Evolutionary conservation across 2,888 invertebrate genomes (phyloP).

Genomic region (Seladonia tumulorum): DNA sequence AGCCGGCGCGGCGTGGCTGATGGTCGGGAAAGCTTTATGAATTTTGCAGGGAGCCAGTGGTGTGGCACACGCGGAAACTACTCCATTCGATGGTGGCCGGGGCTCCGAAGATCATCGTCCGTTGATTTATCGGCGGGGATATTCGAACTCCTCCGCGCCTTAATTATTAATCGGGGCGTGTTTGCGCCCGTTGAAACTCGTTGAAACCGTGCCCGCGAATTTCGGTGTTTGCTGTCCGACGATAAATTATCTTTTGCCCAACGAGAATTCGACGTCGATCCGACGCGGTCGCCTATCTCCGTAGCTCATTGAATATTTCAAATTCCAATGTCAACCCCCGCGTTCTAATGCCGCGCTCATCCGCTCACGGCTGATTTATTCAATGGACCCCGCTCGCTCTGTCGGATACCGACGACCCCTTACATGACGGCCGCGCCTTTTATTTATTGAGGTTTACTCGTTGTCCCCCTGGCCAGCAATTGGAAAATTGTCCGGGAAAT

Average conservation of each 20-base stretch:
- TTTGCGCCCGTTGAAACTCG: conserved; percentile 11
- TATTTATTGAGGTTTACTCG: conserved; percentile 11
- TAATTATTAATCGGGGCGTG: conserved; percentile 50
- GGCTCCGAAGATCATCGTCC: conserved; percentile 12
- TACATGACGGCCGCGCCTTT: neutral
- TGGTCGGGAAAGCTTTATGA: conserved; percentile 5
- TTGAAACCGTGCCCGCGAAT: conserved; percentile 28
- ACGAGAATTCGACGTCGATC: conserved; percentile 41
- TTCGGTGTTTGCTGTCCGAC: conserved; percentile 39
- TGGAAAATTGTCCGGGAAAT: conserved; percentile 7
- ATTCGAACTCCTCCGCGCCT: conserved; percentile 15
- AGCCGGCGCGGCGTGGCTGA: neutral
- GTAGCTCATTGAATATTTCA: conserved; percentile 65
- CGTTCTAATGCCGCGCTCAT: conserved; percentile 47
- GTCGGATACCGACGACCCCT: neutral
- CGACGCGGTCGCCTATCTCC: conserved; percentile 47
- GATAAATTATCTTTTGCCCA: conserved; percentile 66
- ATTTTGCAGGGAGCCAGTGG: conserved; percentile 5
- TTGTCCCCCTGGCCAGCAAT: neutral
- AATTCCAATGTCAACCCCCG: conserved; percentile 35
- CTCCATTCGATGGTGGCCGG: neutral
- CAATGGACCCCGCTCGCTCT: conserved; percentile 9
- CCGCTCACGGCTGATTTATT: conserved; percentile 60
- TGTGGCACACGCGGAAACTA: neutral
- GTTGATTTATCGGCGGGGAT: conserved; percentile 37